Evolutionary conservation across 2,888 invertebrate genomes (phyloP).

Genomic region (Xestia sexstrigata): DNA sequence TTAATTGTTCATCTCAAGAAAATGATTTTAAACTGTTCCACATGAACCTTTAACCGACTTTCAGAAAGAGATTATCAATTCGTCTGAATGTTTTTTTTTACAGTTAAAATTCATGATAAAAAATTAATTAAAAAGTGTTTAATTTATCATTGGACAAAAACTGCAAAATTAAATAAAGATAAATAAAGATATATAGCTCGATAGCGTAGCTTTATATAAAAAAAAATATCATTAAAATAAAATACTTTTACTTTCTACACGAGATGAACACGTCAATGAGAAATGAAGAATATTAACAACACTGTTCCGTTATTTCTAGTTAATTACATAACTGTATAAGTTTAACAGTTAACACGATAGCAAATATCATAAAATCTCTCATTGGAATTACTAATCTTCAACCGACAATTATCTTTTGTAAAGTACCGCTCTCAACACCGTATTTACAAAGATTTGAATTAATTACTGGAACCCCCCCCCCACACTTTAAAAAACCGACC

Average conservation of each 20-base stretch:
- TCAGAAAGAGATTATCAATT: too few species aligned
- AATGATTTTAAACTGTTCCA: constrained; percentile 1
- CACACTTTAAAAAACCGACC: background rate
- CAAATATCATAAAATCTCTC: constrained; percentile 29
- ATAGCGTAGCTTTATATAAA: too few species aligned
- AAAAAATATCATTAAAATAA: too few species aligned
- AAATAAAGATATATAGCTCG: too few species aligned
- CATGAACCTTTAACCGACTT: too few species aligned
- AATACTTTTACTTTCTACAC: constrained; percentile 28
- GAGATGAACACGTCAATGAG: background rate
- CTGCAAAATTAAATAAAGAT: too few species aligned
- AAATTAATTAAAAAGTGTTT: too few species aligned
- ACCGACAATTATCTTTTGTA: constrained; percentile 8
- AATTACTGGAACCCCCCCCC: too few species aligned
- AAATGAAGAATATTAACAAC: constrained; percentile 51
- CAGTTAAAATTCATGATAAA: too few species aligned
- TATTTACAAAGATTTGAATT: background rate
- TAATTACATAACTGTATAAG: constrained; percentile 55
- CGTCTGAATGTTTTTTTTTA: too few species aligned
- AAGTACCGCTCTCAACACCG: constrained; percentile 13
- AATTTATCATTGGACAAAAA: too few species aligned
- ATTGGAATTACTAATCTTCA: constrained; percentile 45
- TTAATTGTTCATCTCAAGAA: background rate
- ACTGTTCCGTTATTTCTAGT: constrained; percentile 34
- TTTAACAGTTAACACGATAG: constrained; percentile 38